A percentile compares a stretch with the other conserved stretches of the same genome.
Evolutionary conservation across 2,113 vertebrate genomes (phyloP).

Genomic region (Cynopterus brachyotis): DNA sequence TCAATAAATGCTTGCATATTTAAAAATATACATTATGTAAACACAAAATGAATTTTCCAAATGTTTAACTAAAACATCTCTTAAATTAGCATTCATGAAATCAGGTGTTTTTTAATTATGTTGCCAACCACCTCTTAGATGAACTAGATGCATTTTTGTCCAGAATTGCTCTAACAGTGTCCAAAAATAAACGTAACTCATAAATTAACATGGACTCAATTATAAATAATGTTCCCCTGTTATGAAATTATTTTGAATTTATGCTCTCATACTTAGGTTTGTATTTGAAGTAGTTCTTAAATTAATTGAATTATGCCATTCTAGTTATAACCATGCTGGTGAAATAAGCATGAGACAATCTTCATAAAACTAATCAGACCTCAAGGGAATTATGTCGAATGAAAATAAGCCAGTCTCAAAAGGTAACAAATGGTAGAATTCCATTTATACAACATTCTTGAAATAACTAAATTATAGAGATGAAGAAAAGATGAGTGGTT

Average conservation of each 20-base stretch:
- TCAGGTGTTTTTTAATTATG: neutral
- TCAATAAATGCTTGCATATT: neutral
- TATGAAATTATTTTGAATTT: constrained; percentile 17
- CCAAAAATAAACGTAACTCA: neutral
- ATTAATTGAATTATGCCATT: constrained; percentile 11
- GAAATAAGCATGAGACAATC: neutral
- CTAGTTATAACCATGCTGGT: neutral
- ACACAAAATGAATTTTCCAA: neutral
- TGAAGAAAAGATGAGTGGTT: constrained; percentile 35
- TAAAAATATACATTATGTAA: neutral
- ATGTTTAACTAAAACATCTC: neutral
- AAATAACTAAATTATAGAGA: constrained; percentile 43
- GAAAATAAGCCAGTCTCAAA: neutral
- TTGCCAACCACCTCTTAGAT: neutral
- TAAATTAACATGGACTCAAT: neutral
- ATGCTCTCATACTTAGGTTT: neutral
- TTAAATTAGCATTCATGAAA: neutral
- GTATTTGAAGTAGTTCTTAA: neutral
- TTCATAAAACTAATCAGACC: neutral
- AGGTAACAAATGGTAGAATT: neutral
- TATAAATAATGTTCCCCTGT: neutral
- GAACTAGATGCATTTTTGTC: neutral
- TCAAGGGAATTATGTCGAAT: neutral
- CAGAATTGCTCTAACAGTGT: neutral
- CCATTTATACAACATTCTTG: neutral